These are phyloP conservation scores for Alouatta palliata DNA, from an alignment of 2,113 vertebrate genomes.

Conservation along the genomic window DNA sequence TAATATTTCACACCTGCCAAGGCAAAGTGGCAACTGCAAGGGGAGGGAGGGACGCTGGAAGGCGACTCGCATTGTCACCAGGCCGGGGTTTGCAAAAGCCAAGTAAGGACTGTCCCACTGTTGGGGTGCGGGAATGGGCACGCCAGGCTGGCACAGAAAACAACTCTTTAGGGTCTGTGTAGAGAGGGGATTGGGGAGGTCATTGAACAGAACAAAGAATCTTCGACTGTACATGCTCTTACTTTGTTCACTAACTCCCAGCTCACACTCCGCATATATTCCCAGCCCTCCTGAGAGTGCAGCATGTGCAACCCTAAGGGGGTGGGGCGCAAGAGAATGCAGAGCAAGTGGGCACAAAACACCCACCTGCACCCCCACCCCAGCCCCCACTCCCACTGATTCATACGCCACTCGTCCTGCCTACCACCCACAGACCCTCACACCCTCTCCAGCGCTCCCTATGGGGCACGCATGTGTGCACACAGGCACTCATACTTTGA, in stretches of 20 bases:
- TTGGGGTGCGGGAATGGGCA: background rate
- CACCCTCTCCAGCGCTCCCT: too few species aligned
- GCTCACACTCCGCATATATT: background rate
- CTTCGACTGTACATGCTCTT: rapidly evolving
- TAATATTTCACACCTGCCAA: conserved; percentile 92
- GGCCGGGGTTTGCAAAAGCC: conserved; percentile 45
- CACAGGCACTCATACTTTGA: background rate
- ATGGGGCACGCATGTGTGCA: background rate
- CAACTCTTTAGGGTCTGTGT: background rate
- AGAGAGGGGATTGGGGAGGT: background rate
- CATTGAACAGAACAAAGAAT: background rate
- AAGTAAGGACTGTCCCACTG: conserved; percentile 63
- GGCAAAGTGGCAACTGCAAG: conserved; percentile 72
- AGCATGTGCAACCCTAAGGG: rapidly evolving
- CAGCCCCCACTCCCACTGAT: background rate
- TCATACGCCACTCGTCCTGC: too few species aligned
- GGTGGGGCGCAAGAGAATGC: background rate
- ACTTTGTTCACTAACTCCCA: background rate
- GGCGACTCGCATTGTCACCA: conserved; percentile 1
- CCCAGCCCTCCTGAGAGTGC: rapidly evolving
- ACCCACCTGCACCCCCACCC: background rate
- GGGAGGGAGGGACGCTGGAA: conserved; percentile 45
- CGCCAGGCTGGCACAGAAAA: background rate
- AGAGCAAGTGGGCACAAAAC: background rate
- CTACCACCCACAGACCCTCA: background rate